phyloP scores from a whole-genome alignment of 1,140 invertebrate genomes.

The Notospermus geniculatus region DNA sequence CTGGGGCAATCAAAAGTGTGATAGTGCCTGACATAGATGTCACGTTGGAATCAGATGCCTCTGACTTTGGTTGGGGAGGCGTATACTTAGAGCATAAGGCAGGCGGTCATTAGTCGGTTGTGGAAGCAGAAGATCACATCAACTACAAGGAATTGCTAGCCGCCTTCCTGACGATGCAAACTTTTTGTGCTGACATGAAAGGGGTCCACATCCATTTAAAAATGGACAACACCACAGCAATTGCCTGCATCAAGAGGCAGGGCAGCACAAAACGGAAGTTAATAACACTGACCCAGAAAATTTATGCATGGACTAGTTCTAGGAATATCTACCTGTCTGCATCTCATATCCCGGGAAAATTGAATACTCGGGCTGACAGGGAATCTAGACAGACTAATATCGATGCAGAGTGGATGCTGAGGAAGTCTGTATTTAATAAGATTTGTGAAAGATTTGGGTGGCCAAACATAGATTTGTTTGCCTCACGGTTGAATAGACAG shows the following conservation, averaged over 20 bases:
- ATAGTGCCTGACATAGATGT: constrained; percentile 8
- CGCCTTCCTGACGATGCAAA: not conserved
- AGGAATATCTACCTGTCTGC: constrained; percentile 21
- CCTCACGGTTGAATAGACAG: constrained; percentile 21
- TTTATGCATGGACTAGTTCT: constrained; percentile 19
- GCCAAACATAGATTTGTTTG: constrained; percentile 25
- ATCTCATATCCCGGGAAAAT: constrained; percentile 15
- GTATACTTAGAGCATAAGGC: no score
- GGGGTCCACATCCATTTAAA: constrained; percentile 8
- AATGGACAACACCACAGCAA: constrained; percentile 21
- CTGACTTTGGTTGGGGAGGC: no score
- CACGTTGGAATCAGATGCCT: constrained; percentile 5
- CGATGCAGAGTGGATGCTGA: constrained; percentile 24
- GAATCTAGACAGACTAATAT: constrained; percentile 14
- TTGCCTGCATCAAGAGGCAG: constrained; percentile 21
- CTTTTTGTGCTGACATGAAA: not conserved
- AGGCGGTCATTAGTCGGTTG: not conserved
- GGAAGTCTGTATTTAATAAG: constrained; percentile 8
- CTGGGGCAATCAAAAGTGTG: no score
- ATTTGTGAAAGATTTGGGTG: constrained; percentile 4
- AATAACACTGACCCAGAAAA: constrained; percentile 11
- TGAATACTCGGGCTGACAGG: constrained; percentile 18
- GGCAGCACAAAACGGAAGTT: constrained; percentile 1
- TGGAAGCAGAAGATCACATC: not conserved
- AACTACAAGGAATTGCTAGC: constrained; percentile 14